These are phyloP conservation scores for Quiscalus mexicanus DNA, from an alignment of 2,113 vertebrate species.

Conservation along the genomic window DNA sequence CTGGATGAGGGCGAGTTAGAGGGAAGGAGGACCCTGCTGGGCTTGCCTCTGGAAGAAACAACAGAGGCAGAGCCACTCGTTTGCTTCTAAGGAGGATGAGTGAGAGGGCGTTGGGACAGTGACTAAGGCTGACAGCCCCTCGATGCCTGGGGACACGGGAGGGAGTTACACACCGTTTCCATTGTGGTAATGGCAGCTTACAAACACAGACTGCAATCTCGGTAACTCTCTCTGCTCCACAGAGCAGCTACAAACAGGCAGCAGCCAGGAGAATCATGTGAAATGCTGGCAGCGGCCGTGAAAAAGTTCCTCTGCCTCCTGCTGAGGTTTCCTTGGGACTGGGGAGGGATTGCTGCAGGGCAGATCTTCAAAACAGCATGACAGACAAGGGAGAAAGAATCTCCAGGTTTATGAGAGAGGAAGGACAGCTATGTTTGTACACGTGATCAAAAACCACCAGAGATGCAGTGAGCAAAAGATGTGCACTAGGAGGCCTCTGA, in stretches of 20 bases:
- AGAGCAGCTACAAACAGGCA: background rate
- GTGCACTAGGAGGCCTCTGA: background rate
- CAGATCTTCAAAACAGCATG: background rate
- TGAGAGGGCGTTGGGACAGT: constrained; percentile 25
- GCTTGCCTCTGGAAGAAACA: constrained; percentile 13
- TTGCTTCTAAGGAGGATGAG: constrained; percentile 29
- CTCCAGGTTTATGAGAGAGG: background rate
- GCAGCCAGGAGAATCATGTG: background rate
- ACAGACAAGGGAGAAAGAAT: background rate
- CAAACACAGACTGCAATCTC: background rate
- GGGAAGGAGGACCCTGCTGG: constrained; percentile 22
- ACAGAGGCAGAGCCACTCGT: background rate
- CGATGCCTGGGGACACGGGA: background rate
- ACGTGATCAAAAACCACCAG: fast-evolving
- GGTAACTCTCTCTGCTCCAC: background rate
- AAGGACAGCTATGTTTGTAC: background rate
- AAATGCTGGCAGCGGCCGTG: background rate
- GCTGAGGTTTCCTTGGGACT: background rate
- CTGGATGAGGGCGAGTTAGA: background rate
- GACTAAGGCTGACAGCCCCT: constrained; percentile 35
- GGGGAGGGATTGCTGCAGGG: background rate
- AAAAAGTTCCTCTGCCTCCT: background rate
- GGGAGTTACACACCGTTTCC: constrained; percentile 23
- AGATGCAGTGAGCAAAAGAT: background rate
- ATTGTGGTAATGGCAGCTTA: background rate